Evolutionary conservation across 2,888 invertebrate species (phyloP).

Genomic region (Aproaerema taeniolella): DNA sequence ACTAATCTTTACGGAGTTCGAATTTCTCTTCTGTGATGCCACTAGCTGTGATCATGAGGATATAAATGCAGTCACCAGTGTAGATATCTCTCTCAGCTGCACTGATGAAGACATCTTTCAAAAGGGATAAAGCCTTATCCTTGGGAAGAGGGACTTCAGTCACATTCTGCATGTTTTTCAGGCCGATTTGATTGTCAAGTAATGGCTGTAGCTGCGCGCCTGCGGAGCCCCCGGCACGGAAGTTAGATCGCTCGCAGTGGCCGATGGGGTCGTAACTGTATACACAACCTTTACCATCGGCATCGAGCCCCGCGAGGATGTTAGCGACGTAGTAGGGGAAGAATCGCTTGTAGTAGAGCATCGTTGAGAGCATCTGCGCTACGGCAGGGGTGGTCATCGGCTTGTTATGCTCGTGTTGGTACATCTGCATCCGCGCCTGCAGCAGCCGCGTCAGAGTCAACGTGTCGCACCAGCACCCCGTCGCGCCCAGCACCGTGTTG

Average conservation of each 20-base stretch:
- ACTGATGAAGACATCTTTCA: conserved; percentile 98
- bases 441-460: conserved; percentile 91
- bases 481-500: conserved; percentile 92
- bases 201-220: conserved; percentile 94
- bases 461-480: conserved; percentile 99
- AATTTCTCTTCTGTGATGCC: conserved; percentile 87
- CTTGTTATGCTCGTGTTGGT: conserved; percentile 95
- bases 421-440: conserved; percentile 94
- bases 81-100: conserved; percentile 99
- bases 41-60: conserved; percentile 92
- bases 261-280: conserved; percentile 99
- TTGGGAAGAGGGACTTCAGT: conserved; percentile 79
- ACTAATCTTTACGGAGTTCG: conserved; percentile 92
- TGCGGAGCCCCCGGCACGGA: conserved; percentile 94
- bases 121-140: conserved; percentile 89
- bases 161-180: conserved; percentile 89
- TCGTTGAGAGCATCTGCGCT: conserved; percentile 96
- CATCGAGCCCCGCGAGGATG: conserved; percentile 94
- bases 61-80: conserved; percentile 93
- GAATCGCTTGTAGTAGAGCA: conserved; percentile 97
- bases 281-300: conserved; percentile 94
- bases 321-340: conserved; percentile 99
- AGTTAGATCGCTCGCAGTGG: conserved; percentile 90
- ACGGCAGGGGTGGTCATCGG: conserved; percentile 94
- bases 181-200: conserved; percentile 96